A percentile compares a stretch with the other conserved stretches of the same genome.
Evolutionary conservation across 2,888 invertebrate genomes (phyloP).

Genomic region (Cryptophagus acutangulus): DNA sequence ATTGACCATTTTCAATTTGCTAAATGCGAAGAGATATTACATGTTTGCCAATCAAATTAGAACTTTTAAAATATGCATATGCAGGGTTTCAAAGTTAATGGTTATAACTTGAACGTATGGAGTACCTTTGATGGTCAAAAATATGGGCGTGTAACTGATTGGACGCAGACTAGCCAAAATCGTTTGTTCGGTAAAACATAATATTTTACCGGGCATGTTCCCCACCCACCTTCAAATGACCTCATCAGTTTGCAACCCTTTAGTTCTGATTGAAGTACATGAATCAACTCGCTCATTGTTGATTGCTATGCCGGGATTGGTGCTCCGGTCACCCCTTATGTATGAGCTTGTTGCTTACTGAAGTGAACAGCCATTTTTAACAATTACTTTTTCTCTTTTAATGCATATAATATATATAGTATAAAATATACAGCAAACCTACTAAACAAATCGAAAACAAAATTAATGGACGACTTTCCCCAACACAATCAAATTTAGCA

Average conservation of each 20-base stretch:
- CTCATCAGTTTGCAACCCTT: conserved; percentile 43
- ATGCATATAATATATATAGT: too few species aligned
- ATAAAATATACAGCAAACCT: too few species aligned
- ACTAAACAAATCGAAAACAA: too few species aligned
- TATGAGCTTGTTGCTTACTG: conserved; percentile 28
- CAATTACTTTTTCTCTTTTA: conserved; percentile 21
- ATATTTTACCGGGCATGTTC: conserved; percentile 8
- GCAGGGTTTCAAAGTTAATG: conserved; percentile 3
- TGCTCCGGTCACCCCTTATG: conserved; percentile 23
- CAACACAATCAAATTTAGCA: too few species aligned
- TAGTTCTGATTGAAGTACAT: conserved; percentile 41
- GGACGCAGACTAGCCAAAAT: background rate
- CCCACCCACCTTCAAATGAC: conserved; percentile 37
- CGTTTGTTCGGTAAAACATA: conserved; percentile 2
- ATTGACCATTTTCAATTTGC: conserved; percentile 25
- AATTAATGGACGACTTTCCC: too few species aligned
- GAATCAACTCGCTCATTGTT: conserved; percentile 40
- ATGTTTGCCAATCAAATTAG: background rate
- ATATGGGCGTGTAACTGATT: background rate
- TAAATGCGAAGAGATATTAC: conserved; percentile 17
- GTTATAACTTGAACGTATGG: background rate
- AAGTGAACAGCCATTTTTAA: conserved; percentile 32
- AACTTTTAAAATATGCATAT: background rate
- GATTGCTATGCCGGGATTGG: conserved; percentile 36
- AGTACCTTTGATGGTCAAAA: background rate